Percentiles rank a stretch among this genome's conserved stretches.
phyloP scores from a whole-genome alignment of 2,113 vertebrate species.

The Cyrtonyx montezumae region DNA sequence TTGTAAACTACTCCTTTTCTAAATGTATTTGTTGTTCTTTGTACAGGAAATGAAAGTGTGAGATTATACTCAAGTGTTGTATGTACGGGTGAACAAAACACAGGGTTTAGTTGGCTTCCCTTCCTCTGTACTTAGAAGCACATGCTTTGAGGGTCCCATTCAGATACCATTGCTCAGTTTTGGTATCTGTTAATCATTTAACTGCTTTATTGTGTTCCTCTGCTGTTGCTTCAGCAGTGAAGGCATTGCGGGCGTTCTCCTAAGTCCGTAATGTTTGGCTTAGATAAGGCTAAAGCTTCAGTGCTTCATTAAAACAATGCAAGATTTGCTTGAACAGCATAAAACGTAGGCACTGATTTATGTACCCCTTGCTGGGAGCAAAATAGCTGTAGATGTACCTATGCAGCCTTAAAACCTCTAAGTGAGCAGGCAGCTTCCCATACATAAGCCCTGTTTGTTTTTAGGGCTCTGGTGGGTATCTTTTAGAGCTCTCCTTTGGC shows the following conservation, averaged over 20 bases:
- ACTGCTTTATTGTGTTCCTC: background rate
- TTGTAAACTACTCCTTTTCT: background rate
- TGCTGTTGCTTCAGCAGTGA: background rate
- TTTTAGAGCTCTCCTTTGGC: background rate
- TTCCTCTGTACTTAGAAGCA: background rate
- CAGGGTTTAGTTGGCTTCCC: background rate
- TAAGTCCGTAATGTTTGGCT: background rate
- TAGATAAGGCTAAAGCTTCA: slow-evolving; percentile 43
- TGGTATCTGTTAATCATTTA: background rate
- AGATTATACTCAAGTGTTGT: background rate
- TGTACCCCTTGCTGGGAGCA: background rate
- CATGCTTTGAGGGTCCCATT: background rate
- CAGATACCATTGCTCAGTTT: background rate
- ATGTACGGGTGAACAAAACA: background rate
- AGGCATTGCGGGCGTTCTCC: background rate
- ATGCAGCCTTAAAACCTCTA: background rate
- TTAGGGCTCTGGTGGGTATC: background rate
- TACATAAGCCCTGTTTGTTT: background rate
- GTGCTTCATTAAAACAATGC: slow-evolving; percentile 40
- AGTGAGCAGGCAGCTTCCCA: background rate
- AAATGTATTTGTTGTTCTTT: background rate
- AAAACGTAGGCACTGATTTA: background rate
- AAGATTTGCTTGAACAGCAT: background rate
- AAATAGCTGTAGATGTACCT: background rate
- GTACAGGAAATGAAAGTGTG: background rate